A percentile compares a stretch with the other conserved stretches of the same genome.
phyloP scores from a whole-genome alignment of 2,113 vertebrate species.

The Hypocryptadius cinnamomeus region DNA sequence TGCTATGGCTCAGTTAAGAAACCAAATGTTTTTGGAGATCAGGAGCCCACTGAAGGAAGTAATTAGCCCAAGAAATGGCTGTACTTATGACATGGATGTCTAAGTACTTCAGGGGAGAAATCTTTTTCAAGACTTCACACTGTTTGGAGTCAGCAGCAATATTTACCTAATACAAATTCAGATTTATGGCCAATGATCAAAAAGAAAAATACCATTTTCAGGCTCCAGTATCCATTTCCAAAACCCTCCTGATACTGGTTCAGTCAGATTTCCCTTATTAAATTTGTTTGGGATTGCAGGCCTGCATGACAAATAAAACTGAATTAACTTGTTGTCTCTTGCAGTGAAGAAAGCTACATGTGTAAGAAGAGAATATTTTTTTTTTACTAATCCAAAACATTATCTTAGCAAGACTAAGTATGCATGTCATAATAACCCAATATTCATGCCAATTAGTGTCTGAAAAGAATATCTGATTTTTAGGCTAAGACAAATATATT shows the following conservation, averaged over 20 bases:
- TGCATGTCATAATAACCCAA: background rate
- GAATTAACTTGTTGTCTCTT: background rate
- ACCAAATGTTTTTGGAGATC: background rate
- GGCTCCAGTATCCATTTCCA: background rate
- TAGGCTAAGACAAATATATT: background rate
- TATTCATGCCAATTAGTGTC: background rate
- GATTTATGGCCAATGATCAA: background rate
- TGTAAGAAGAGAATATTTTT: background rate
- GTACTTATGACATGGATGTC: background rate
- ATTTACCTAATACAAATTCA: background rate
- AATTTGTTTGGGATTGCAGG: background rate
- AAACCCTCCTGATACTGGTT: background rate
- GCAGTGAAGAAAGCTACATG: background rate
- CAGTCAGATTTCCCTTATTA: background rate
- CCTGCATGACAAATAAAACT: background rate
- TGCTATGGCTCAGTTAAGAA: background rate
- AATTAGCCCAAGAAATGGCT: background rate
- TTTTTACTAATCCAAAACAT: background rate
- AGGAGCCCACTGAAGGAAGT: background rate
- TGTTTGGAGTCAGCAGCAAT: background rate
- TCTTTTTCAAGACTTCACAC: background rate
- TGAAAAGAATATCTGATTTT: background rate
- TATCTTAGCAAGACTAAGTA: background rate
- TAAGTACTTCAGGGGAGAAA: background rate
- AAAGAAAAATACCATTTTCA: background rate